These are phyloP conservation scores for Agrotis exclamationis DNA, from an alignment of 2,888 invertebrate species.

Conservation along the genomic window DNA sequence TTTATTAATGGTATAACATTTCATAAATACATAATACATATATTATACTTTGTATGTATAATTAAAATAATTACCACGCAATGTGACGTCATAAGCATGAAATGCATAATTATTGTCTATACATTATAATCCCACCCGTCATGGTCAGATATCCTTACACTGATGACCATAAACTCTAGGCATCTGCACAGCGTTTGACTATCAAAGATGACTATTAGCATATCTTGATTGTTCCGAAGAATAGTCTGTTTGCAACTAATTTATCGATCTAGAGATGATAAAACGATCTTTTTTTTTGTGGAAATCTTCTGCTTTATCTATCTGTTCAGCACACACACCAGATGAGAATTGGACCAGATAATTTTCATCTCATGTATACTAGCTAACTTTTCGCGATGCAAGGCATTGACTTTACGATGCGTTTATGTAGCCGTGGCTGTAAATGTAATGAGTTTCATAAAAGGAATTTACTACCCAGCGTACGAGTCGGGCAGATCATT, in stretches of 20 bases:
- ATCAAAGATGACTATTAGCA: conserved; percentile 82
- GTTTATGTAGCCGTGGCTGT: no score
- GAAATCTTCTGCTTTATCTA: not conserved
- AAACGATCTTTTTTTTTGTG: no score
- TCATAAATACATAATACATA: not conserved
- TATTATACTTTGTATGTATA: not conserved
- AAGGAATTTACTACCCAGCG: no score
- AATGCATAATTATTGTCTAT: conserved; percentile 15
- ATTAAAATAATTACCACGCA: not conserved
- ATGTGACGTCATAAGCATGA: conserved; percentile 12
- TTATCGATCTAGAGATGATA: conserved; percentile 70
- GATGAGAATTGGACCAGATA: no score
- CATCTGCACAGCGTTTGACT: conserved; percentile 80
- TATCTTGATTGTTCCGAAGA: conserved; percentile 81
- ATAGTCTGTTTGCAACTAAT: conserved; percentile 69
- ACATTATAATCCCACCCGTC: not conserved
- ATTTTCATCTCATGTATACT: no score
- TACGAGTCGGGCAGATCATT: no score
- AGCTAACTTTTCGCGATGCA: no score
- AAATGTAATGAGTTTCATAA: no score
- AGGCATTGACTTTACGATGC: no score
- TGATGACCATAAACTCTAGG: conserved; percentile 71
- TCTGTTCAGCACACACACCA: no score
- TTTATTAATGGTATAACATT: not conserved
- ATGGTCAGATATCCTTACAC: conserved; percentile 75